Evolutionary conservation across 2,888 invertebrate genomes (phyloP).

Genomic region (Diloba caeruleocephala): DNA sequence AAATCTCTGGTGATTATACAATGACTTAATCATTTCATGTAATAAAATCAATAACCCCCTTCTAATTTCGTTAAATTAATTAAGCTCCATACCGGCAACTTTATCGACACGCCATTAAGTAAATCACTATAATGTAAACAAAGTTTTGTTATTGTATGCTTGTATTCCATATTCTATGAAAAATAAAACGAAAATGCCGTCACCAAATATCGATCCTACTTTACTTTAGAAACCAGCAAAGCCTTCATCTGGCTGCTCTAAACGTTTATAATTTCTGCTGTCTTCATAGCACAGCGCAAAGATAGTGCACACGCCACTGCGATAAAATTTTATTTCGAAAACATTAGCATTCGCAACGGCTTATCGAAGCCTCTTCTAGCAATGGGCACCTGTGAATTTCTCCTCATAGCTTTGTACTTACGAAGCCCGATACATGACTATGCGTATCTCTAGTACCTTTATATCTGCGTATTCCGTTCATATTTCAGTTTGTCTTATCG

Average conservation of each 20-base stretch:
- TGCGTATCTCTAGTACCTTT: conserved; percentile 32
- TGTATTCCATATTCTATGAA: no score
- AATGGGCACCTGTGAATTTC: conserved; percentile 65
- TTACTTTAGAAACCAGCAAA: not conserved
- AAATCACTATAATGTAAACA: no score
- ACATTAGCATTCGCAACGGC: conserved; percentile 77
- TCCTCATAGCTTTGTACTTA: conserved; percentile 43
- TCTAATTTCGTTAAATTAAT: no score
- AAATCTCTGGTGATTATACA: no score
- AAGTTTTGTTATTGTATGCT: no score
- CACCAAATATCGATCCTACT: not conserved
- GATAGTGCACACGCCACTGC: conserved; percentile 66
- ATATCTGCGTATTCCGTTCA: conserved; percentile 21
- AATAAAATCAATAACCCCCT: no score
- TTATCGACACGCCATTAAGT: no score
- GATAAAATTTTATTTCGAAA: conserved; percentile 80
- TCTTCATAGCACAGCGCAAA: conserved; percentile 58
- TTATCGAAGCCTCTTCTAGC: conserved; percentile 68
- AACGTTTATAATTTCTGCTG: conserved; percentile 58
- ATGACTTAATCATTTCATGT: no score
- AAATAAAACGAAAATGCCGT: not conserved
- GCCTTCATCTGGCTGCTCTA: conserved; percentile 24
- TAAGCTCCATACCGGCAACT: no score
- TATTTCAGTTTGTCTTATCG: conserved; percentile 27
- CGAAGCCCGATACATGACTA: conserved; percentile 13